Conservation (phyloP, 2,113 vertebrate genomes). For the Limnothrissa miodon region DNA sequence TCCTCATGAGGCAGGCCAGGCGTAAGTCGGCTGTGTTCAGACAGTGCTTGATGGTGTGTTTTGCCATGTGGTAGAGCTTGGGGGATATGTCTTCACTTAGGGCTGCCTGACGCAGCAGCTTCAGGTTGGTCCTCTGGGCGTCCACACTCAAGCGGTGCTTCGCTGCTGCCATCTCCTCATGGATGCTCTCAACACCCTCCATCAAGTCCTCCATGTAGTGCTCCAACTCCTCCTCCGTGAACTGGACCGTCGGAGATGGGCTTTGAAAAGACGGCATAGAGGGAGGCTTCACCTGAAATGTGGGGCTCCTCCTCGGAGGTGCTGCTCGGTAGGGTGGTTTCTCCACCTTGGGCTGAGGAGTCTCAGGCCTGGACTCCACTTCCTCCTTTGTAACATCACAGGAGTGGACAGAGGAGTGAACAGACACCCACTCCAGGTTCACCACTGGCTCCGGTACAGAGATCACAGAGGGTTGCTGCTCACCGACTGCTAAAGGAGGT, state of each 20-base stretch:
- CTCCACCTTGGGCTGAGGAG: background rate
- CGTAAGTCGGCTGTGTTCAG: background rate
- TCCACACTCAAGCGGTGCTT: background rate
- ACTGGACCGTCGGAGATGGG: background rate
- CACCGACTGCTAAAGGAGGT: background rate
- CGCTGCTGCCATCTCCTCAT: background rate
- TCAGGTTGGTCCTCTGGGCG: conserved; percentile 25
- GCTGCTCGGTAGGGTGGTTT: background rate
- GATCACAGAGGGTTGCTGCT: background rate
- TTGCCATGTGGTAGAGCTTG: conserved; percentile 5
- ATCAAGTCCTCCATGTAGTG: background rate
- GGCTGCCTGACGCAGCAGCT: conserved; percentile 16
- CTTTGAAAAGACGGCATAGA: background rate
- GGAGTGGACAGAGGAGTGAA: background rate
- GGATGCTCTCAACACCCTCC: background rate
- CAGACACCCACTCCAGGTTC: background rate
- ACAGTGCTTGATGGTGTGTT: background rate
- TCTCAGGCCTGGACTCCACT: background rate
- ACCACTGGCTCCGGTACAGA: background rate
- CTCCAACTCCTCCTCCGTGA: background rate
- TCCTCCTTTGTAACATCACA: background rate
- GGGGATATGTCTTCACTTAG: background rate
- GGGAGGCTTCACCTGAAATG: background rate
- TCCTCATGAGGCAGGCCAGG: conserved; percentile 24
- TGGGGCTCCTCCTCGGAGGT: background rate